phyloP scores from a whole-genome alignment of 2,888 invertebrate species.

The Galeruca laticollis region DNA sequence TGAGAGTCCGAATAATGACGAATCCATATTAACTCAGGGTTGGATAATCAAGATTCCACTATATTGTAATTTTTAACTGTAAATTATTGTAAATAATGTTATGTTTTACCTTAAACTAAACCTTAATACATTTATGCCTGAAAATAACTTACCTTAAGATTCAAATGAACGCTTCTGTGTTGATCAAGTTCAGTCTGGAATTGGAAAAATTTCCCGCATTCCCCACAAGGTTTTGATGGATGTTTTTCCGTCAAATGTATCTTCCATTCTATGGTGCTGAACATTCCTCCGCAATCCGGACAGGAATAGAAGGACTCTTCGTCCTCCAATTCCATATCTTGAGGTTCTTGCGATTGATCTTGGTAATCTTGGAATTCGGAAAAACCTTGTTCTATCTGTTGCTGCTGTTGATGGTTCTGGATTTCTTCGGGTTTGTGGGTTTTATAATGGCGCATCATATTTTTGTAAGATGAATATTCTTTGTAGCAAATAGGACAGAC shows the following conservation, averaged over 20 bases:
- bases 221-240: conserved; percentile 71
- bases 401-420: background rate
- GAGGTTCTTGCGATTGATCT: conserved; percentile 9
- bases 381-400: conserved; percentile 23
- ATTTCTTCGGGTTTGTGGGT: conserved; percentile 39
- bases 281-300: conserved; percentile 73
- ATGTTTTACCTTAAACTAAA: no score
- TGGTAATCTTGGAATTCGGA: background rate
- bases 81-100: no score
- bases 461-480: conserved; percentile 70
- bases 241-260: conserved; percentile 71
- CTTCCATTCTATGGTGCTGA: conserved; percentile 71
- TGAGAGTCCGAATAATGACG: no score
- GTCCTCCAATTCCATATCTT: conserved; percentile 64
- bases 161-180: conserved; percentile 76
- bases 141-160: conserved; percentile 68
- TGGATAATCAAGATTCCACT: no score
- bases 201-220: conserved; percentile 74
- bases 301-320: conserved; percentile 72
- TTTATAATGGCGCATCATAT: conserved; percentile 72
- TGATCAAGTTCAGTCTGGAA: conserved; percentile 73
- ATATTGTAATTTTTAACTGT: no score
- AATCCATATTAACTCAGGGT: no score
- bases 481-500: conserved; percentile 72
- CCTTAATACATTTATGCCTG: no score